Base-by-base conservation (phyloP, 2,888 invertebrate species). In the Ormyrus rosae region DNA sequence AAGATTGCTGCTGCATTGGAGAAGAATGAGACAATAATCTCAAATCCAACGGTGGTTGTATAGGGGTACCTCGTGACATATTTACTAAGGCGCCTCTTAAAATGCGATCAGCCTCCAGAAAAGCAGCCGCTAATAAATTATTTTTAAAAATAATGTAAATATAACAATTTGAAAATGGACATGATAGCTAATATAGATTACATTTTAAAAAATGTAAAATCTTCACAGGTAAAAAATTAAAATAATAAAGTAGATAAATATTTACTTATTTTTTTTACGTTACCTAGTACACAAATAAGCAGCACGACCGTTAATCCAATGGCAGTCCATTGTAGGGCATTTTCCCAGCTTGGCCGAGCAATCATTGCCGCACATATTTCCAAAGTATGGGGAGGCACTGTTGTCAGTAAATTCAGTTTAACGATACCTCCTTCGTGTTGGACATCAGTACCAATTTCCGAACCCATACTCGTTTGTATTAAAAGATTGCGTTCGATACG, bases 321-420 rank as follows among this genome's bases (percentile, higher is more conserved):
- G 64, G 93, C 93, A 76, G 92, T 91, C 87, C 93, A 96, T 87
- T 95, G 95, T 70, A 96, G 91, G 34, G 93, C 91, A 6, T 92
- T 91, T 89, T 97, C 97, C 96, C 96, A 97, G 2, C 91, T 90
- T 0, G 97, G 97, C 61, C 97, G 93, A 2, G 93, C 93, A 71
- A 97, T 90, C 2, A 94, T 92, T 10, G 92, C 91, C 0, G 95
- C 93, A 89, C 97, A 97, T 70, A 93, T 91, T 9, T 93, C 92
- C 82, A 97, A 91, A 86, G 94, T 93, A 82, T 94, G 92, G 0
- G 92, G 91, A 71, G 93, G 94, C 81, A 94, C 91, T 81, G 94
- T 94, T 2, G 91, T 90, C 6, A 90, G 72, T 13, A 90, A 78
- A 51, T 85, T 86, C 48, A 90, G 83, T 64, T 84, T 85, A 13